Evolutionary conservation across 2,888 invertebrate species (phyloP), one percentile per base, ranked within the genome.

Genomic region (Lypha dubia): DNA sequence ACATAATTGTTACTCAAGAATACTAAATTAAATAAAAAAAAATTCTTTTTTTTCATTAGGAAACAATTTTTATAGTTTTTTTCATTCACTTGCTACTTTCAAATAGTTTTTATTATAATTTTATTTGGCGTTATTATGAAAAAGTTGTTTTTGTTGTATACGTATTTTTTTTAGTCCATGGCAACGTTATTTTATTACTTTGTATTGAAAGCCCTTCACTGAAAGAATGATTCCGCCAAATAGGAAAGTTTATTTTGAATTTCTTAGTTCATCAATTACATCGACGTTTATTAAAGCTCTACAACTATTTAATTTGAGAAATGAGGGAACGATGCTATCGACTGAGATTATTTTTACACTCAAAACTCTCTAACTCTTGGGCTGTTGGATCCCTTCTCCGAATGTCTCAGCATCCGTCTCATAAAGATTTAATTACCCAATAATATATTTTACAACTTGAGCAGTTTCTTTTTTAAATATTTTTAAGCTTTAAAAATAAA

Each of bases 1-100:
- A 74, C 51, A 44, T 56, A 76, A 67, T 38, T 5, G 20, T 41
- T 46, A 9, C 24, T 58, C 22, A 46, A 67, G 46, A 76, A 24
- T 67, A 67, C 38, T 38, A 76, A 56, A 65, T 44, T n/a, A n/a
- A n/a, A n/a, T n/a, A n/a, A n/a, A n/a, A 22, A 0, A 46, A 65
- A 65, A 4, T 35, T 53, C 46, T 4, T 13, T 22, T 56, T 44
- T 44, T 65, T 28, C 20, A 32, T 32, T 32, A 65, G 13, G 17
- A 67, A 56, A 4, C 22, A 46, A 56, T 65, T 17, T 65, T 38
- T 17, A 11, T 20, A 11, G n/a, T n/a, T 6, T 3, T 49, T 49
- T 41, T 8, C 1, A n/a, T 46, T 58, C n/a, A 1, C 58, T 56
- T 58, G 9, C 32, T 58, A 20, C 28, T 58, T 70, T n/a, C 44